Evolutionary conservation across 2,888 invertebrate species (phyloP).

Genomic region (Pterostichus niger): DNA sequence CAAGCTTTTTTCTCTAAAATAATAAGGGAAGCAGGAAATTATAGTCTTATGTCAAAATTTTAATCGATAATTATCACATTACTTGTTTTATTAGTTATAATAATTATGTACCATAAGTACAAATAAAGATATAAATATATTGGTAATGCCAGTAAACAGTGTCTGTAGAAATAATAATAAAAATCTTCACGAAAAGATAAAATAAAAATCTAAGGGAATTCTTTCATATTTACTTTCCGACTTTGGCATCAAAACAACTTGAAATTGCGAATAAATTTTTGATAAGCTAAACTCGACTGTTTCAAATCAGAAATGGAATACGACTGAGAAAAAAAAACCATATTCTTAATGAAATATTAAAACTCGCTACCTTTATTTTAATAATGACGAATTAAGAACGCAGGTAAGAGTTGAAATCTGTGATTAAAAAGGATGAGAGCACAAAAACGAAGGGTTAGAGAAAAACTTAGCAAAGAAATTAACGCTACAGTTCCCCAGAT

Average conservation of each 20-base stretch:
- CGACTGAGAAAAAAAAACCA: slow-evolving; percentile 69
- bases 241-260: slow-evolving; percentile 11
- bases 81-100: no score
- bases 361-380: slow-evolving; percentile 77
- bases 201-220: no score
- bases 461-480: slow-evolving; percentile 67
- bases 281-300: slow-evolving; percentile 49
- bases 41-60: no score
- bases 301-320: slow-evolving; percentile 56
- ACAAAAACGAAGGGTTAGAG: slow-evolving; percentile 65
- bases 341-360: slow-evolving; percentile 77
- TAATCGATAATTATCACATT: no score
- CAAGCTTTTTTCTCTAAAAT: no score
- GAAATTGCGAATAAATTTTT: slow-evolving; percentile 58
- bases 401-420: slow-evolving; percentile 75
- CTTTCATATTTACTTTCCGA: no score
- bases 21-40: no score
- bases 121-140: neutral
- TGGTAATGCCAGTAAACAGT: neutral
- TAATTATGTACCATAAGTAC: no score
- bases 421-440: slow-evolving; percentile 74
- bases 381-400: slow-evolving; percentile 78
- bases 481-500: slow-evolving; percentile 51
- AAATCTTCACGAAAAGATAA: no score
- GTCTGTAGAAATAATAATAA: no score